Base-by-base conservation (phyloP, 2,797 vertebrate genomes). In the Myotis pilosus region DNA sequence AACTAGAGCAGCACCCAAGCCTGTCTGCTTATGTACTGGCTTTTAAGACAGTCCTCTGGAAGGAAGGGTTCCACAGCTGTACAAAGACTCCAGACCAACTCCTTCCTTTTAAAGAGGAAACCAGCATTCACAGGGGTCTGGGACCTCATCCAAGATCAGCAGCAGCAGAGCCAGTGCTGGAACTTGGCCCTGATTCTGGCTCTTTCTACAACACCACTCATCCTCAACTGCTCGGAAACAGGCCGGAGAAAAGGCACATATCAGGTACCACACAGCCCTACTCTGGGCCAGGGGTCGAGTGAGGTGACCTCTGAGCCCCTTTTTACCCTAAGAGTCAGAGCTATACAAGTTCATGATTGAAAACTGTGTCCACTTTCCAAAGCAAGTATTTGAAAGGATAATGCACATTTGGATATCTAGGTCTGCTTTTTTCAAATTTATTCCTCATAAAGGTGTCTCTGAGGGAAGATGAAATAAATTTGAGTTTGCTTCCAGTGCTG, bases 241-340 rank as follows among this genome's bases (percentile, higher is more conserved):
- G 62, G 41, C 10, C 19, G 2, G 12, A 1, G 2, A 8, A 4
- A 1, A 3, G 38, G n/a, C 8, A 22, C 41, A 49, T 0, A 1
- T 51, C 41, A 38, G 8, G 71, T 28, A 86, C 82, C 19, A 55
- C 36, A 49, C 49, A 76, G n/a, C n/a, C 69, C 36, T n/a, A 41
- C 5, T 11, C 36, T 75, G 38, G 17, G 76, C 25, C 8, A 2
- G 33, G 51, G 8, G 1, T 64, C 17, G 22, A 87, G 66, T 25
- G 51, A 71, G 25, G 17, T 69, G 41, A 82, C 44, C 44, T 76
- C 33, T 23, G 8, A 62, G 23, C 30, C 36, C 71, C 36, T 28
- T 71, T 23, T 3, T 25, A 8, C 13, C 30, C 41, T 53, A 8
- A 41, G 7, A 78, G 23, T 64, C 22, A 5, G 0, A 69, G 23